phyloP scores from a whole-genome alignment of 1,140 invertebrate genomes.

The Trinorchestia longiramus region DNA sequence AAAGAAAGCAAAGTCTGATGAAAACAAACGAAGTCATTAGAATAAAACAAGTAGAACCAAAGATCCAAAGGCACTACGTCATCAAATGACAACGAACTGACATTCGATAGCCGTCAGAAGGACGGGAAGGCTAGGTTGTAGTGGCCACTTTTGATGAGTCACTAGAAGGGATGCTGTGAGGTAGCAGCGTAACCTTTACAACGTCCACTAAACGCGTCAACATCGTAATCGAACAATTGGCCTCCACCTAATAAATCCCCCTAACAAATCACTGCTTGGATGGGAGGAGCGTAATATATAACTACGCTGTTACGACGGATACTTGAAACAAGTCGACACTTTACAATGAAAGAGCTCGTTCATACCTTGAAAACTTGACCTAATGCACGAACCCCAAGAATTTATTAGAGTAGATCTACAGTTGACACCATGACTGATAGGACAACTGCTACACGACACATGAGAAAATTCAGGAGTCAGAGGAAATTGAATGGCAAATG shows the following conservation, averaged over 20 bases:
- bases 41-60: neutral
- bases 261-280: neutral
- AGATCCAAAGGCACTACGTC: neutral
- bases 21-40: too few species aligned
- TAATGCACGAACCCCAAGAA: neutral
- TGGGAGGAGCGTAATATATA: neutral
- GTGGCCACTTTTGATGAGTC: constrained; percentile 23
- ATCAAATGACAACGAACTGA: neutral
- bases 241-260: neutral
- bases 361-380: neutral
- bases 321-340: neutral
- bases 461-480: neutral
- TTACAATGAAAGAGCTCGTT: neutral
- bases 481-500: too few species aligned
- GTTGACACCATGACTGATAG: neutral
- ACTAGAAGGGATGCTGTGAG: constrained; percentile 1
- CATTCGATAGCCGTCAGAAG: neutral
- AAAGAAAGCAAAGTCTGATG: too few species aligned
- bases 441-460: neutral
- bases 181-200: neutral
- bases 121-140: constrained; percentile 3
- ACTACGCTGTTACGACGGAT: neutral
- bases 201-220: neutral
- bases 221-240: neutral
- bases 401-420: neutral